Percentiles rank a stretch among this genome's conserved stretches.
phyloP scores from a whole-genome alignment of 2,797 vertebrate genomes.

The Phylloscopus collybita region DNA sequence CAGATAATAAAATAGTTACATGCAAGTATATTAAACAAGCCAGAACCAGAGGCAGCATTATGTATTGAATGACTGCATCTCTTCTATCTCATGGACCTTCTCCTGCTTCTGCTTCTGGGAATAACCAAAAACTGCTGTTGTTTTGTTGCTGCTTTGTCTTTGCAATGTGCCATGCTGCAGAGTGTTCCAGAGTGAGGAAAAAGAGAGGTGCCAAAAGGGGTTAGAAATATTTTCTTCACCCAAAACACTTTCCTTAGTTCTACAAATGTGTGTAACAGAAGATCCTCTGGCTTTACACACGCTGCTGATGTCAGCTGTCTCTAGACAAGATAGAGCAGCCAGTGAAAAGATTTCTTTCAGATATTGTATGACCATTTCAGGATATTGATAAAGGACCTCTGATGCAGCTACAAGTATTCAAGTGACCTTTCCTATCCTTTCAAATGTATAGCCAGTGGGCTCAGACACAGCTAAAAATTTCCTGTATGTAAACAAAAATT shows the following conservation, averaged over 20 bases:
- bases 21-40: not conserved
- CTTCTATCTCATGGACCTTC: not conserved
- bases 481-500: not conserved
- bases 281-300: not conserved
- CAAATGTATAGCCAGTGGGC: not conserved
- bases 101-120: not conserved
- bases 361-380: not conserved
- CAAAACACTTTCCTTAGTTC: not conserved
- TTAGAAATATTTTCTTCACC: not conserved
- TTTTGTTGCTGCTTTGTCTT: not conserved
- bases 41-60: not conserved
- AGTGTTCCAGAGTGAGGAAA: fast-evolving
- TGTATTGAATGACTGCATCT: not conserved
- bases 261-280: not conserved
- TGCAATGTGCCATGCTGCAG: not conserved
- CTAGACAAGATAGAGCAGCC: not conserved
- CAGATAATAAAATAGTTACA: not conserved
- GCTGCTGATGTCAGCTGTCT: not conserved
- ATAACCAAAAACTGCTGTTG: not conserved
- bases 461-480: not conserved
- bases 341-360: not conserved
- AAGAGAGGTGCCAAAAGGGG: not conserved
- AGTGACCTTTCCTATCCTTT: not conserved
- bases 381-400: not conserved
- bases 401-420: not conserved